Conservation (phyloP, 1,140 invertebrate genomes). For the Danaus plexippus region DNA sequence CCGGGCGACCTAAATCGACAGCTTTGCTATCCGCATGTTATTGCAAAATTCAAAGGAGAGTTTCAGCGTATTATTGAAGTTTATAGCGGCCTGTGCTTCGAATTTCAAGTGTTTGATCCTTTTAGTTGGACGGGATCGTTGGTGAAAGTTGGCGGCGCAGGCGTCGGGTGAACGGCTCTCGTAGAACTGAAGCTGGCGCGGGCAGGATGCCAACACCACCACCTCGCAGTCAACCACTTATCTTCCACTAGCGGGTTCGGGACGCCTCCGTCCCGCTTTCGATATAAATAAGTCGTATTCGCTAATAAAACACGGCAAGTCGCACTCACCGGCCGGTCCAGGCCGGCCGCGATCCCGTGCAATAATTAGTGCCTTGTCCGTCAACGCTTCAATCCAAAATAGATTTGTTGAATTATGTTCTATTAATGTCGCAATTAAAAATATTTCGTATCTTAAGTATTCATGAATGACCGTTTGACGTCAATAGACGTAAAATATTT, state of each 20-base stretch:
- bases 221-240: constrained; percentile 45
- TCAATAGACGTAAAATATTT: constrained; percentile 12
- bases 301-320: constrained; percentile 11
- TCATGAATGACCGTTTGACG: constrained; percentile 47
- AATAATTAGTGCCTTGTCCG: constrained; percentile 20
- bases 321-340: constrained; percentile 3
- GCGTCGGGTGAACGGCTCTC: constrained; percentile 49
- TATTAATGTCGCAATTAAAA: constrained; percentile 16
- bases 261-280: constrained; percentile 26
- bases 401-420: constrained; percentile 19
- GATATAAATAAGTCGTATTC: constrained; percentile 56
- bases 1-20: constrained; percentile 67
- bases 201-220: constrained; percentile 54
- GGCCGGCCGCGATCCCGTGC: constrained; percentile 6
- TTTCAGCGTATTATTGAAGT: no score
- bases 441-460: constrained; percentile 27
- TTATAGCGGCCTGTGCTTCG: no score
- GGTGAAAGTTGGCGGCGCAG: constrained; percentile 36
- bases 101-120: no score
- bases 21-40: constrained; percentile 3
- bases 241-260: constrained; percentile 38
- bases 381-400: constrained; percentile 21
- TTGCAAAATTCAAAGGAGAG: no score
- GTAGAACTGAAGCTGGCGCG: constrained; percentile 51
- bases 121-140: constrained; percentile 1